phyloP scores from a whole-genome alignment of 1,140 invertebrate species.

The Drosophila lacertosa region DNA sequence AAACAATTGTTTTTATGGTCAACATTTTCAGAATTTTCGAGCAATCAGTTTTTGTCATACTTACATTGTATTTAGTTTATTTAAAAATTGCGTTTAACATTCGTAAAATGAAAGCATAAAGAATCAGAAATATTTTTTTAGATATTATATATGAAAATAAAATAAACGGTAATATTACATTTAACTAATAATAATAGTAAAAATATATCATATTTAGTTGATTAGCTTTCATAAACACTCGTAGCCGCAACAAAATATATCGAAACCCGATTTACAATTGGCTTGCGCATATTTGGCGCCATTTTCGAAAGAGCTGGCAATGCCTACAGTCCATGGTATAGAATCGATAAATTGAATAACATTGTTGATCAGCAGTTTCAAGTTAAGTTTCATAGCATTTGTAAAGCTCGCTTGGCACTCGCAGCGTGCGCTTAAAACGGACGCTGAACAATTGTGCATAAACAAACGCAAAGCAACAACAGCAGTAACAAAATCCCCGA shows the following conservation, averaged over 20 bases:
- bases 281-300: neutral
- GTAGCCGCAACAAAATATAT: slow-evolving; percentile 2
- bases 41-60: too few relatives aligned
- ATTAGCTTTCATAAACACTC: too few relatives aligned
- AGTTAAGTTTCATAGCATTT: slow-evolving; percentile 13
- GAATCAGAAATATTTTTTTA: too few relatives aligned
- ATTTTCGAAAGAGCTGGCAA: slow-evolving; percentile 7
- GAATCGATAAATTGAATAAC: slow-evolving; percentile 34
- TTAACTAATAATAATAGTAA: too few relatives aligned
- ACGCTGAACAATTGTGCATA: slow-evolving; percentile 5
- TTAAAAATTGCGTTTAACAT: too few relatives aligned
- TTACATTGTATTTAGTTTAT: too few relatives aligned
- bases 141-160: too few relatives aligned
- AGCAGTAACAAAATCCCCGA: neutral
- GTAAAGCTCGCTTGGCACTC: slow-evolving; percentile 6
- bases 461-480: slow-evolving; percentile 10
- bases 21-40: too few relatives aligned
- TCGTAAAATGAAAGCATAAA: too few relatives aligned
- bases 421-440: slow-evolving; percentile 1
- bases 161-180: too few relatives aligned
- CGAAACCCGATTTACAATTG: neutral
- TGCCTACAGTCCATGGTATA: slow-evolving; percentile 9
- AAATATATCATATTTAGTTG: neutral
- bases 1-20: too few relatives aligned
- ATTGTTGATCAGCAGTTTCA: slow-evolving; percentile 18